Evolutionary conservation across 2,113 vertebrate genomes (phyloP).

Genomic region (Tragelaphus strepsiceros): DNA sequence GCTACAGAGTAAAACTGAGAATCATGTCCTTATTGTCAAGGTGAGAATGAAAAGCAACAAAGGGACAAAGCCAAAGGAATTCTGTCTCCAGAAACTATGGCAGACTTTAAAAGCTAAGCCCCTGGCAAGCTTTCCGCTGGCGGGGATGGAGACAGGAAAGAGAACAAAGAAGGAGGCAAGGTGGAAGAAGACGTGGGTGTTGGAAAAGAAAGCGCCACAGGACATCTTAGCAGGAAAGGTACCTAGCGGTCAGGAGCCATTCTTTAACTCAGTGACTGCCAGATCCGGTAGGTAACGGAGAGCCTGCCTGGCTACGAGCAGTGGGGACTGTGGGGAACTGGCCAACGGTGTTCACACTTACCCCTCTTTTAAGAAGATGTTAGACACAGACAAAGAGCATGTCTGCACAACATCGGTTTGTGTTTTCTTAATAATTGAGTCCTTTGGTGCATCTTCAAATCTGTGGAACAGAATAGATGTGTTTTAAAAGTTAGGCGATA

Average conservation of each 20-base stretch:
- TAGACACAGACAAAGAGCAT: background rate
- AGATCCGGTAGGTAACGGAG: background rate
- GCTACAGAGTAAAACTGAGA: constrained; percentile 60
- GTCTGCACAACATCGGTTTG: background rate
- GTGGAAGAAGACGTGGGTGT: background rate
- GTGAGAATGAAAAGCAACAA: constrained; percentile 70
- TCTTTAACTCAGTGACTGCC: background rate
- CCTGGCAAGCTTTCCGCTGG: constrained; percentile 2
- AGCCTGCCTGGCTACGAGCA: background rate
- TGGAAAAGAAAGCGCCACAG: background rate
- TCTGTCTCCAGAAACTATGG: constrained; percentile 46
- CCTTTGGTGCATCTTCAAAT: background rate
- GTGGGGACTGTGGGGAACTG: background rate
- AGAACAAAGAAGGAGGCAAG: constrained; percentile 42
- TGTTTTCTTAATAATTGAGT: background rate
- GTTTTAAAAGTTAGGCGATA: background rate
- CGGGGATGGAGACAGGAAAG: background rate
- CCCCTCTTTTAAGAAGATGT: background rate
- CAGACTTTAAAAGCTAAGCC: constrained; percentile 46
- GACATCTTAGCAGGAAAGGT: background rate
- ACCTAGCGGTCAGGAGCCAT: background rate
- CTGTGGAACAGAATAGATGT: background rate
- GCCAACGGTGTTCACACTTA: background rate
- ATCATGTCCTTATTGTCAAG: constrained; percentile 67
- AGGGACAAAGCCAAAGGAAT: constrained; percentile 41